phyloP scores from a whole-genome alignment of 1,140 invertebrate genomes.

The Cotesia typhae region DNA sequence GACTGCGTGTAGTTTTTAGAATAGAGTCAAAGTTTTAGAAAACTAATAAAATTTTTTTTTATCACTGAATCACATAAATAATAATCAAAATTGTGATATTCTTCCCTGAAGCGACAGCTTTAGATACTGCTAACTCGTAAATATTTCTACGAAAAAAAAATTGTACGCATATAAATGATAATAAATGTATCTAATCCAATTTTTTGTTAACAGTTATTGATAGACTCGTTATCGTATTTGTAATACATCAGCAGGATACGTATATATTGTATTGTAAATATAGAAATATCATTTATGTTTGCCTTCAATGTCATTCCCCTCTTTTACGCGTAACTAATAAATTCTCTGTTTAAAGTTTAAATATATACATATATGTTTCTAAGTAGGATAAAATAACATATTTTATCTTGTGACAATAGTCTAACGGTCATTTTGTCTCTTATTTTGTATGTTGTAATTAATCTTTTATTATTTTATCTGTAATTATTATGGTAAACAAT shows the following conservation, averaged over 20 bases:
- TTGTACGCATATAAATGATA: neutral
- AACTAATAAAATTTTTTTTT: no score
- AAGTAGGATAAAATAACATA: neutral
- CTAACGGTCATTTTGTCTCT: no score
- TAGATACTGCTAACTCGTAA: constrained; percentile 2
- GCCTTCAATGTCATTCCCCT: constrained; percentile 27
- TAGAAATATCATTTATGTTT: constrained; percentile 3
- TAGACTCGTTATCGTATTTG: constrained; percentile 9
- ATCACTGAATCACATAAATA: no score
- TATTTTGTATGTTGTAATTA: no score
- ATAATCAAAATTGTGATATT: no score
- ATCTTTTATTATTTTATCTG: no score
- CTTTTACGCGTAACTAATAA: neutral
- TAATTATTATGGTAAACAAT: no score
- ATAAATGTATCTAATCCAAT: neutral
- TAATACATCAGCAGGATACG: neutral
- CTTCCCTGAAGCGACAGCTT: no score
- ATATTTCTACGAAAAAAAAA: neutral
- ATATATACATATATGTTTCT: neutral
- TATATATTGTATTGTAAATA: no score
- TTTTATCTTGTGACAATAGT: neutral
- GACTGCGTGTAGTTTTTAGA: no score
- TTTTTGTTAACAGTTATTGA: constrained; percentile 11
- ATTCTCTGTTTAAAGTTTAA: neutral
- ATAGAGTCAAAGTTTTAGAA: no score